Evolutionary conservation across 2,113 vertebrate genomes (phyloP).

Genomic region (Cyanistes caeruleus): DNA sequence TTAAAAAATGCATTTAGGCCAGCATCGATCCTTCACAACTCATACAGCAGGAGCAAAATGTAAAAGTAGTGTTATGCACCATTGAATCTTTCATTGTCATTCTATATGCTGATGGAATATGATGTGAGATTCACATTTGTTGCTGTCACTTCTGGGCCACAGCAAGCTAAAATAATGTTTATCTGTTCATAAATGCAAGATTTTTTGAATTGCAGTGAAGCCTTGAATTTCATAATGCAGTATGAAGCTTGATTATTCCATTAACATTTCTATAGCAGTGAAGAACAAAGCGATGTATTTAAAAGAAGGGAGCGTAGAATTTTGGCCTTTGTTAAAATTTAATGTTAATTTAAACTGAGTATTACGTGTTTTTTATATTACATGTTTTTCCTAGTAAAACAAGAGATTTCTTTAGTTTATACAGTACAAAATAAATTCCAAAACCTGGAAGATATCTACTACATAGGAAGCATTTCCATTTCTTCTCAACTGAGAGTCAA

Average conservation of each 20-base stretch:
- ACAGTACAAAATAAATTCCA: not conserved
- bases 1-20: not conserved
- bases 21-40: not conserved
- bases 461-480: not conserved
- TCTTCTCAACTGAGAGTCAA: not conserved
- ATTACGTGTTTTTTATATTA: too few relatives aligned
- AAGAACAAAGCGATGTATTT: not conserved
- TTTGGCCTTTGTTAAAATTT: not conserved
- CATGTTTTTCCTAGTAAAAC: not conserved
- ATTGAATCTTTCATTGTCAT: not conserved
- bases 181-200: not conserved
- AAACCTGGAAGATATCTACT: not conserved
- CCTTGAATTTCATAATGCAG: not conserved
- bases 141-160: not conserved
- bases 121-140: not conserved
- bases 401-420: not conserved
- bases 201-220: not conserved
- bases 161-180: not conserved
- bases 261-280: not conserved
- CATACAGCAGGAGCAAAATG: not conserved
- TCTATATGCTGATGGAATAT: not conserved
- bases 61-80: not conserved
- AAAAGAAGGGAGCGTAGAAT: not conserved
- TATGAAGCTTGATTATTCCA: not conserved
- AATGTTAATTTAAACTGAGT: not conserved